phyloP scores from a whole-genome alignment of 1,140 invertebrate genomes.

The Procambarus virginalis region DNA sequence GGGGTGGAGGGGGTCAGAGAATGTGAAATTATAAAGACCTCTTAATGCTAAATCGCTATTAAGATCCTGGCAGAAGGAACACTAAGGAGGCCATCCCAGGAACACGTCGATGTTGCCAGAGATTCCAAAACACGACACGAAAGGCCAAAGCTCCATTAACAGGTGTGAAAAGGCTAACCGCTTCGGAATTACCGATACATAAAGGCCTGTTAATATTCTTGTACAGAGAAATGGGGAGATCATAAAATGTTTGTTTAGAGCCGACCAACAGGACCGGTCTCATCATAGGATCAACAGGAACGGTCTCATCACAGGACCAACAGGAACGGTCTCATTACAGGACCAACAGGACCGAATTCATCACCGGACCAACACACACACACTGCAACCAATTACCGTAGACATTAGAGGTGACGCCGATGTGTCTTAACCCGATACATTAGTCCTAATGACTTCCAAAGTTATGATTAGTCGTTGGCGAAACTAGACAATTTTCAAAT shows the following conservation, averaged over 20 bases:
- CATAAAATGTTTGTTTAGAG: conserved; percentile 1
- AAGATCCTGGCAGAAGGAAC: background rate
- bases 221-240: background rate
- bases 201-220: conserved; percentile 5
- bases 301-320: background rate
- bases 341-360: too few relatives aligned
- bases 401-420: background rate
- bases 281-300: background rate
- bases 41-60: background rate
- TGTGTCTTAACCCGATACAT: background rate
- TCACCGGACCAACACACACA: background rate
- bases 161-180: conserved; percentile 16
- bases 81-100: background rate
- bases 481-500: too few relatives aligned
- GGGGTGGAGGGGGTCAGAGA: background rate
- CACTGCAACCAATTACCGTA: background rate
- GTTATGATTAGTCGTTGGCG: background rate
- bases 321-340: background rate
- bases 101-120: background rate
- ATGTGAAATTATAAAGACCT: background rate
- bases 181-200: conserved; percentile 10
- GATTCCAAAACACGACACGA: background rate
- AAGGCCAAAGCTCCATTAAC: conserved; percentile 8
- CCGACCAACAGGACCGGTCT: background rate
- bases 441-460: background rate